A percentile compares a stretch with the other conserved stretches of the same genome.
phyloP scores from a whole-genome alignment of 2,888 invertebrate genomes.

The Caenorhabditis plicata region DNA sequence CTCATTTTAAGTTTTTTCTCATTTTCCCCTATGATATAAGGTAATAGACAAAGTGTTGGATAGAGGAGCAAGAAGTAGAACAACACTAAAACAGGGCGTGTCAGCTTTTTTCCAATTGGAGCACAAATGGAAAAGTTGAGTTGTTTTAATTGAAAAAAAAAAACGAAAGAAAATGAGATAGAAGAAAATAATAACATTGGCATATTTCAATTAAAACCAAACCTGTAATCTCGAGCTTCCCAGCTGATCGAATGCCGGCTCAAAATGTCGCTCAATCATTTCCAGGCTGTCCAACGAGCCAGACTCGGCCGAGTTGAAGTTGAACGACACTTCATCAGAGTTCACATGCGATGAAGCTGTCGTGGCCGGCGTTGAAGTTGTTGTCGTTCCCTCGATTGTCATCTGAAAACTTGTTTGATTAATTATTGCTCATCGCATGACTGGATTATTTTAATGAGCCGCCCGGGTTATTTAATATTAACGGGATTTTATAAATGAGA shows the following conservation, averaged over 20 bases:
- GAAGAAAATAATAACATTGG: too few species aligned
- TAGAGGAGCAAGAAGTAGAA: too few species aligned
- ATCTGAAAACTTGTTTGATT: conserved; percentile 30
- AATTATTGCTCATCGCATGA: conserved; percentile 5
- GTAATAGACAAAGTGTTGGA: too few species aligned
- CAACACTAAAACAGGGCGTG: too few species aligned
- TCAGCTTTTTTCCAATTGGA: too few species aligned
- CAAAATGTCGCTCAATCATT: conserved; percentile 51
- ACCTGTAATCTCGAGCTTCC: conserved; percentile 49
- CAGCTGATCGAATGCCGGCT: conserved; percentile 60
- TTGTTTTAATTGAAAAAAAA: background rate
- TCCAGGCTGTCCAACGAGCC: conserved; percentile 40
- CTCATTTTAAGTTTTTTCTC: too few species aligned
- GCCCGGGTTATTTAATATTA: too few species aligned
- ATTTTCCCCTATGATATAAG: too few species aligned
- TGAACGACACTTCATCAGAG: conserved; percentile 18
- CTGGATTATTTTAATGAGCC: too few species aligned
- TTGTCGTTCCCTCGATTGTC: conserved; percentile 28
- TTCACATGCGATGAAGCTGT: conserved; percentile 7
- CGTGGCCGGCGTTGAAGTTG: conserved; percentile 16
- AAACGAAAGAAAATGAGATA: too few species aligned
- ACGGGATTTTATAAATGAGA: too few species aligned
- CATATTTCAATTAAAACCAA: conserved; percentile 3
- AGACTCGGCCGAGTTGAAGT: conserved; percentile 26
- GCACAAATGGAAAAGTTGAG: too few species aligned